Evolutionary conservation across 2,797 vertebrate genomes (phyloP).

Genomic region (Hyperoplus immaculatus): DNA sequence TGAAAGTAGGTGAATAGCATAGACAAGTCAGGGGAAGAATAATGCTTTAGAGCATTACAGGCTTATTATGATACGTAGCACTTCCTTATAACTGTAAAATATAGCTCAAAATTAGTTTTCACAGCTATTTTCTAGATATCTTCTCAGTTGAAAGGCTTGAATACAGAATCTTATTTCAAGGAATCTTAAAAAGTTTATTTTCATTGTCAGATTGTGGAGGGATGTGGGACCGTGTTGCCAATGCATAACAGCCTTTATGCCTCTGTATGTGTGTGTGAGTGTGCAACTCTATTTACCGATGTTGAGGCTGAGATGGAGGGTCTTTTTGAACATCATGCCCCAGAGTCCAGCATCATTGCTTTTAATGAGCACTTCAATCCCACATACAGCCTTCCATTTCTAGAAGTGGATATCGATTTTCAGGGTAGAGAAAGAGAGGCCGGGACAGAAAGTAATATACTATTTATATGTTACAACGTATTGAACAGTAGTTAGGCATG

Average conservation of each 20-base stretch:
- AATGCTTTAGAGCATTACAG: too few relatives aligned
- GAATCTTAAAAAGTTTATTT: too few relatives aligned
- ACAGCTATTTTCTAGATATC: too few relatives aligned
- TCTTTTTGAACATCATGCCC: slow-evolving; percentile 20
- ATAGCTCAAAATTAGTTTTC: too few relatives aligned
- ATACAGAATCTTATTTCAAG: too few relatives aligned
- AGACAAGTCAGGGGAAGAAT: too few relatives aligned
- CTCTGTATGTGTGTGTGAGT: background rate
- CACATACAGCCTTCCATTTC: slow-evolving; percentile 43
- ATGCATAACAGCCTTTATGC: background rate
- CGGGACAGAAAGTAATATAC: slow-evolving; percentile 31
- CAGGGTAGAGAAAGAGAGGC: slow-evolving; percentile 11
- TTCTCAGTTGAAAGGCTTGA: too few relatives aligned
- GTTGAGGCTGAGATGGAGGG: slow-evolving; percentile 5
- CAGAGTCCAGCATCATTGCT: slow-evolving; percentile 50
- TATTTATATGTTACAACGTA: slow-evolving; percentile 13
- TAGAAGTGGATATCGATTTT: slow-evolving; percentile 70
- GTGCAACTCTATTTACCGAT: slow-evolving; percentile 31
- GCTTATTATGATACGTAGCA: too few relatives aligned
- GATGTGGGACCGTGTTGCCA: background rate
- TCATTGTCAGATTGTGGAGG: background rate
- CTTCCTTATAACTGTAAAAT: too few relatives aligned
- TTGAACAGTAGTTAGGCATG: slow-evolving; percentile 10
- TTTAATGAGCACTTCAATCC: slow-evolving; percentile 65
- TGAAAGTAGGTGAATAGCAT: too few relatives aligned